Percentiles rank a stretch among this genome's conserved stretches.
Conservation (phyloP, 2,888 invertebrate species). For the Caradrina kadenii region DNA sequence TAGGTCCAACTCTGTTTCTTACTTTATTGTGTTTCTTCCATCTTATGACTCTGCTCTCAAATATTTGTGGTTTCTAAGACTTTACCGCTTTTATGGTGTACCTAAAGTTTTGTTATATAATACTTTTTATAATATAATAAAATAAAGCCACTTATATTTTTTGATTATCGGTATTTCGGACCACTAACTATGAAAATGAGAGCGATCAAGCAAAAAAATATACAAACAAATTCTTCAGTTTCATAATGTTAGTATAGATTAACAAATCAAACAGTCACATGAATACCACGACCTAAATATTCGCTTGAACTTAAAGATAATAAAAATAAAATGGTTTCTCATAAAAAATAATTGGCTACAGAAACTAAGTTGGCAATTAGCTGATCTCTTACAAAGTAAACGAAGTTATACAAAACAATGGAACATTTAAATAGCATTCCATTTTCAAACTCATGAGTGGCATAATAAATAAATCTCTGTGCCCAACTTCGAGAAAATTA, state of each 20-base stretch:
- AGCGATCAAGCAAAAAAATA: no score
- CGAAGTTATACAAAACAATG: conserved; percentile 42
- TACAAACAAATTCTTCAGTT: no score
- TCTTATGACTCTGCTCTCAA: not conserved
- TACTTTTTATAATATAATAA: no score
- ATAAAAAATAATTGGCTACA: conserved; percentile 24
- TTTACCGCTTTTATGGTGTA: no score
- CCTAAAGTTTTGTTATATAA: no score
- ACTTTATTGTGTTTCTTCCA: not conserved
- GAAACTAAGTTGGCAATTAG: conserved; percentile 30
- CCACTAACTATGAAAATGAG: no score
- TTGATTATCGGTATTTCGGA: no score
- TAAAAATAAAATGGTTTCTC: conserved; percentile 31
- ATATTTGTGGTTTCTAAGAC: no score
- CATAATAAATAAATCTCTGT: conserved; percentile 29
- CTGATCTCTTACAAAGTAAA: conserved; percentile 16
- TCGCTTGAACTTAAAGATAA: conserved; percentile 12
- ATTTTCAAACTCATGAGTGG: conserved; percentile 21
- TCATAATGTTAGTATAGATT: not conserved
- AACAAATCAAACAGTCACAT: conserved; percentile 1
- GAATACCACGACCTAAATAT: not conserved
- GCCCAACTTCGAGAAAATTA: conserved; percentile 29
- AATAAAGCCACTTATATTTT: no score
- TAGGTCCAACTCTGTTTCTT: not conserved
- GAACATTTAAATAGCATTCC: conserved; percentile 17